These are phyloP conservation scores for Pungitius pungitius DNA, from an alignment of 2,113 vertebrate species.

Conservation along the genomic window DNA sequence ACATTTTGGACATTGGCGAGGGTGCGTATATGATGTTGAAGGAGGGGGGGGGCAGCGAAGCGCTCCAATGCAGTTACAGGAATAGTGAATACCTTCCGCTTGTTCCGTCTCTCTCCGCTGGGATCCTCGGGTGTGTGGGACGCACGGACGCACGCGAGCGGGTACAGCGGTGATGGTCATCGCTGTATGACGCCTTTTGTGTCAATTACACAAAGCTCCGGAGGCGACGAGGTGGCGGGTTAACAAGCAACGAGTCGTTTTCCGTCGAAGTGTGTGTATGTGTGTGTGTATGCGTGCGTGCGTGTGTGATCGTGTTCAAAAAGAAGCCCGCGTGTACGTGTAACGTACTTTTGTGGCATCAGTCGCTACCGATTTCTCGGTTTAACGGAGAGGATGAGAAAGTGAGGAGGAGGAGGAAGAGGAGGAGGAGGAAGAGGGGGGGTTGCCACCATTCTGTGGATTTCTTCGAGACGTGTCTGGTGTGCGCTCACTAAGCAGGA, in stretches of 20 bases:
- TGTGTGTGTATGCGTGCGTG: background rate
- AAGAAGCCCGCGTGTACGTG: conserved; percentile 7
- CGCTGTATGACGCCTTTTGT: conserved; percentile 18
- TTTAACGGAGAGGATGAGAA: conserved; percentile 33
- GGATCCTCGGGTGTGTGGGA: conserved; percentile 58
- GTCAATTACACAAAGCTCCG: conserved; percentile 60
- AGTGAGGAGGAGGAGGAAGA: background rate
- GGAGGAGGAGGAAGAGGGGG: background rate
- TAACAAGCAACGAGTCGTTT: conserved; percentile 20
- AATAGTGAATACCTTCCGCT: conserved; percentile 52
- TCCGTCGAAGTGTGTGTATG: conserved; percentile 11
- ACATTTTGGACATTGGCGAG: conserved; percentile 43
- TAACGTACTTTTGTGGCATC: conserved; percentile 35
- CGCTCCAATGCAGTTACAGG: conserved; percentile 62
- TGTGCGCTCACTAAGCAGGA: conserved; percentile 64
- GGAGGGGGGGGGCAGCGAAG: conserved; percentile 23
- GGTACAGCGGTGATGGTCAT: conserved; percentile 56
- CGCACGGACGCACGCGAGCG: conserved; percentile 38
- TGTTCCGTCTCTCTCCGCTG: background rate
- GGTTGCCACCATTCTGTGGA: conserved; percentile 58
- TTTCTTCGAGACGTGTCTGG: conserved; percentile 74
- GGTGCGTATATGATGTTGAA: conserved; percentile 11
- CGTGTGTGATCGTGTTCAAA: background rate
- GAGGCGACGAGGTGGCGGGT: conserved; percentile 38
- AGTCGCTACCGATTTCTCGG: conserved; percentile 55